Percentiles rank a stretch among this genome's conserved stretches.
Conservation (phyloP, 2,797 vertebrate genomes). For the Meriones psammophilus region DNA sequence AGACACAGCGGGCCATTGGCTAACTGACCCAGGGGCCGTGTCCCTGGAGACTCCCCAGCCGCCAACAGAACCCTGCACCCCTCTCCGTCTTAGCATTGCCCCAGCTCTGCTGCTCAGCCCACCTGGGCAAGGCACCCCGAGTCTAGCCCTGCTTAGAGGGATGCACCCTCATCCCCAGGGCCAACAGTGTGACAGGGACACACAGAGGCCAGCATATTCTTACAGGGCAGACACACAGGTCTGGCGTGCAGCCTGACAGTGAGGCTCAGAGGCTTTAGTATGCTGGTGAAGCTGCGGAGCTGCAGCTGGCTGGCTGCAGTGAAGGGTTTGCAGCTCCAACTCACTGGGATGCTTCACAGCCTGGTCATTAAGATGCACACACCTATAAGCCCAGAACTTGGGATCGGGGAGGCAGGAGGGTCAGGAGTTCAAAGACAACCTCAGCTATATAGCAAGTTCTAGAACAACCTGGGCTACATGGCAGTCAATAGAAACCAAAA, state of each 20-base stretch:
- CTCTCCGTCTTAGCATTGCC: fast-evolving
- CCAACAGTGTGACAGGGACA: neutral
- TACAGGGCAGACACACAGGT: neutral
- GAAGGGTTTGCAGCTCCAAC: fast-evolving
- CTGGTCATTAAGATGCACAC: neutral
- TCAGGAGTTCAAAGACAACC: neutral
- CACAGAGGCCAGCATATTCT: neutral
- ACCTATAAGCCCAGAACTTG: neutral
- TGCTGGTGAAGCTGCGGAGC: neutral
- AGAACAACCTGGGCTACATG: neutral
- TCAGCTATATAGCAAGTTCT: neutral
- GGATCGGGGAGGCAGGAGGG: neutral
- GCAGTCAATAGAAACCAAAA: too few relatives aligned
- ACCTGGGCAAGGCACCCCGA: fast-evolving
- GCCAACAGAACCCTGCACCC: too few relatives aligned
- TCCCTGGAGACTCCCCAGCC: neutral
- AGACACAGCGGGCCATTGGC: slow-evolving; percentile 84
- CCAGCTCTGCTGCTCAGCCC: neutral
- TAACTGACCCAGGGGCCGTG: slow-evolving; percentile 84
- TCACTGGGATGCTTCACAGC: neutral
- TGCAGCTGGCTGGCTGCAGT: neutral
- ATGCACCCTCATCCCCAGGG: too few relatives aligned
- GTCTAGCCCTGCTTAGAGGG: neutral
- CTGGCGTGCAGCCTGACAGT: neutral
- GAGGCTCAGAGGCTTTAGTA: neutral